phyloP scores from a whole-genome alignment of 2,797 vertebrate genomes.

The Bovichtus variegatus region DNA sequence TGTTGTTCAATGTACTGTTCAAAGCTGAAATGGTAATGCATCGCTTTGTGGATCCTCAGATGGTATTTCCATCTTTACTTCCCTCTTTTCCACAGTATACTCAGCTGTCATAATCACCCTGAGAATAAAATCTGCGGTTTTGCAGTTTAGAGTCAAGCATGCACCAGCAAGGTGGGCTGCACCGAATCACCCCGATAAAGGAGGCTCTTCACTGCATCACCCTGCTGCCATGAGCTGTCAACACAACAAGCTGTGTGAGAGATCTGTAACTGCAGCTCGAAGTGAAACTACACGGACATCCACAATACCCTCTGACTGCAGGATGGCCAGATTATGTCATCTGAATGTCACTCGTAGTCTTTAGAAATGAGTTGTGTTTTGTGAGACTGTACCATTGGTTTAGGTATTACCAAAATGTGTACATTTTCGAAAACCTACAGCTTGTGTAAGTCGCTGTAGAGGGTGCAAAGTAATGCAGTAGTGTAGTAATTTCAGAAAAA shows the following conservation, averaged over 20 bases:
- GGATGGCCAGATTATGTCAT: background rate
- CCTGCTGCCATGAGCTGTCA: slow-evolving; percentile 33
- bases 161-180: slow-evolving; percentile 29
- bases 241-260: slow-evolving; percentile 9
- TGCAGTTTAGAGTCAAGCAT: slow-evolving; percentile 19
- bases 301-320: background rate
- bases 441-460: background rate
- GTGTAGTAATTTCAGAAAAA: no score
- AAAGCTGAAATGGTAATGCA: background rate
- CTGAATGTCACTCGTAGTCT: background rate
- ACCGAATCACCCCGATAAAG: slow-evolving; percentile 30
- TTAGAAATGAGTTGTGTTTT: background rate
- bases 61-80: background rate
- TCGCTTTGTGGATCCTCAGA: background rate
- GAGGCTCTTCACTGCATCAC: slow-evolving; percentile 23
- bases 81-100: background rate
- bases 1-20: no score
- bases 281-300: background rate
- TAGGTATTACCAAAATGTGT: background rate
- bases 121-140: slow-evolving; percentile 21
- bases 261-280: slow-evolving; percentile 16
- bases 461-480: background rate
- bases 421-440: background rate
- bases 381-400: background rate
- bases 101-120: slow-evolving; percentile 24